These are phyloP conservation scores for Zenarchopterus dispar DNA, from an alignment of 2,797 vertebrate species.

Conservation along the genomic window DNA sequence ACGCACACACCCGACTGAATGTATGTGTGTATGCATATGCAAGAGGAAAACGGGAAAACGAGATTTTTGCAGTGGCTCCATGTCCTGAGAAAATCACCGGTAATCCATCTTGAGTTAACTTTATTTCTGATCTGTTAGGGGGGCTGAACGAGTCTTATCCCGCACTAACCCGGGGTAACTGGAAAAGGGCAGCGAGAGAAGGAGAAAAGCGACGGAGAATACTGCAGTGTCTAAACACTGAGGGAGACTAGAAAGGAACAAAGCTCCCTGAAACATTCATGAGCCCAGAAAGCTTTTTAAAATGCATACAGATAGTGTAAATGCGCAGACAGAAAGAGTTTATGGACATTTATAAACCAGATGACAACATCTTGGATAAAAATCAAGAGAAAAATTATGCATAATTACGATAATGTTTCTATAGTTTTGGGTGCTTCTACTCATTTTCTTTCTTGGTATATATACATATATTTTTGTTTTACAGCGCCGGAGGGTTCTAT, in stretches of 20 bases:
- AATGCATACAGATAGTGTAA: conserved; percentile 36
- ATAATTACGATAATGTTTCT: conserved; percentile 5
- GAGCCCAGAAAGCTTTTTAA: conserved; percentile 55
- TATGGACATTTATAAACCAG: conserved; percentile 21
- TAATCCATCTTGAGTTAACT: conserved; percentile 48
- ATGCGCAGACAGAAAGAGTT: conserved; percentile 17
- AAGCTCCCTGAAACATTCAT: conserved; percentile 73
- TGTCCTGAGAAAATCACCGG: conserved; percentile 22
- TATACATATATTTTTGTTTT: conserved; percentile 23
- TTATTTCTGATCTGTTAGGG: conserved; percentile 46
- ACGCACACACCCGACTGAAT: conserved; percentile 17
- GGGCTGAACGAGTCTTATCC: conserved; percentile 25
- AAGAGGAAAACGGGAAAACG: conserved; percentile 9
- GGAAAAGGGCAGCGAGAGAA: conserved; percentile 33
- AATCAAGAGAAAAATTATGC: conserved; percentile 3
- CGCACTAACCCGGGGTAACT: conserved; percentile 51
- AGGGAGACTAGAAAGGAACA: conserved; percentile 62
- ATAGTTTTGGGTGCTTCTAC: conserved; percentile 9
- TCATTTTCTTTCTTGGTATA: neutral
- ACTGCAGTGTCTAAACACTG: conserved; percentile 77
- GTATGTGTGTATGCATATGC: conserved; percentile 25
- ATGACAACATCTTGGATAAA: conserved; percentile 4
- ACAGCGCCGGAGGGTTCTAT: conserved; percentile 7
- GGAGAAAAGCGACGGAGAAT: conserved; percentile 56
- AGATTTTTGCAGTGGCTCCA: conserved; percentile 12